Evolutionary conservation across 2,113 vertebrate genomes (phyloP), one percentile per base, ranked within the genome.

Genomic region (Poecile atricapillus): DNA sequence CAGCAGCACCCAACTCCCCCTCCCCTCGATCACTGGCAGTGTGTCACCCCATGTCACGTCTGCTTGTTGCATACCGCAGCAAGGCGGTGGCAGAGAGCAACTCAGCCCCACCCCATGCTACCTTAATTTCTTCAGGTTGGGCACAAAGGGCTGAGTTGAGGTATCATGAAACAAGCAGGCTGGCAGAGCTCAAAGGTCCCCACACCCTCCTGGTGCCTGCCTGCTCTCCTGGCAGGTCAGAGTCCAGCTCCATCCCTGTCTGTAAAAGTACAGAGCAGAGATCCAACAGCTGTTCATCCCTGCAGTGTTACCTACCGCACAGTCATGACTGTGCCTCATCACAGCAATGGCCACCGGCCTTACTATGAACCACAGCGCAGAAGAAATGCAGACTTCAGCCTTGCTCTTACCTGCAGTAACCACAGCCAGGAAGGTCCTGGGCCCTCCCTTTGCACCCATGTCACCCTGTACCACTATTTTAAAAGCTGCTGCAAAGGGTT

Each of bases 121-220:
- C 62, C 22, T 44, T 53, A 19, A 16, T 16, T 46, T 47, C 47
- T 80, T 75, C 22, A 46, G 46, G 71, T 4, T 69, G 50, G 30
- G 82, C 88, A 64, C 84, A 55, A 77, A 67, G 22, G 35, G 14
- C 15, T 25, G 14, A 1, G 1, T 33, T 74, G 28, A 52, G 15
- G 24, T 20, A 75, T 27, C 56, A 43, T 62, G 70, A 94, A 90
- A 47, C 16, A 44, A 63, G 3, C 3, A 55, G 44, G 25, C 52
- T 80, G 59, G 68, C 80, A 89, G 76, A 90, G 68, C 80, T 92
- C 95, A 95, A 97, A 97, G 95, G 92, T 95, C 64, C 21, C 47
- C 3, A 2, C 55, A 37, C 6, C 3, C 14, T 4, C 28, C 39
- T 3, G 10, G 39, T 2, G 1, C 65, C 62, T 39, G 52, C 49